A percentile compares a stretch with the other conserved stretches of the same genome.
Conservation (phyloP, 1,140 invertebrate species). For the Drosophila auraria region DNA sequence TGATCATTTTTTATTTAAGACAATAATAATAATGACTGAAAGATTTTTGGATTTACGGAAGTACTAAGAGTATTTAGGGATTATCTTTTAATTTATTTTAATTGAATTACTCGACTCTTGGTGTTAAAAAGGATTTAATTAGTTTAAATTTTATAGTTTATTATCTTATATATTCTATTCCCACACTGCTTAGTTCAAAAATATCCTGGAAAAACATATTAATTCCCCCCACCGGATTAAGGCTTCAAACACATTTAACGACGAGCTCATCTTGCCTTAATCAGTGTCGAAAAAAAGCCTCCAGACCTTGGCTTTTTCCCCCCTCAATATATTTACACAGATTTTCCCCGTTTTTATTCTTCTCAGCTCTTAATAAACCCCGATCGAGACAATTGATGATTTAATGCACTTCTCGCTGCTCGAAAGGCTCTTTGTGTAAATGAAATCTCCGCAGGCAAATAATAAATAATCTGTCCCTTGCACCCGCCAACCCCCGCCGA, state of each 20-base stretch:
- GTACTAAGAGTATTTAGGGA: no score
- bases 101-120: no score
- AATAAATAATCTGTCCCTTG: conserved; percentile 44
- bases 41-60: no score
- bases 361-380: conserved; percentile 30
- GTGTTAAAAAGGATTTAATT: no score
- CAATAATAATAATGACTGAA: no score
- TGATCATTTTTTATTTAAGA: no score
- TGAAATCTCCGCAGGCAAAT: conserved; percentile 57
- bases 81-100: no score
- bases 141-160: no score
- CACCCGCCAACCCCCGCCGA: neutral
- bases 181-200: no score
- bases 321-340: conserved; percentile 4
- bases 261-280: neutral
- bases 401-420: conserved; percentile 47
- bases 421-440: conserved; percentile 46
- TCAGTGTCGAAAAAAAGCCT: neutral
- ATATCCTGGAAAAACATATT: no score
- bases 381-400: conserved; percentile 34
- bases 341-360: conserved; percentile 3
- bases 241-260: neutral
- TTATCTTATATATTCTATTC: no score
- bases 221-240: no score
- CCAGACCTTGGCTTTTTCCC: neutral